phyloP scores from a whole-genome alignment of 2,797 vertebrate species.

The Chelidonichthys spinosus region DNA sequence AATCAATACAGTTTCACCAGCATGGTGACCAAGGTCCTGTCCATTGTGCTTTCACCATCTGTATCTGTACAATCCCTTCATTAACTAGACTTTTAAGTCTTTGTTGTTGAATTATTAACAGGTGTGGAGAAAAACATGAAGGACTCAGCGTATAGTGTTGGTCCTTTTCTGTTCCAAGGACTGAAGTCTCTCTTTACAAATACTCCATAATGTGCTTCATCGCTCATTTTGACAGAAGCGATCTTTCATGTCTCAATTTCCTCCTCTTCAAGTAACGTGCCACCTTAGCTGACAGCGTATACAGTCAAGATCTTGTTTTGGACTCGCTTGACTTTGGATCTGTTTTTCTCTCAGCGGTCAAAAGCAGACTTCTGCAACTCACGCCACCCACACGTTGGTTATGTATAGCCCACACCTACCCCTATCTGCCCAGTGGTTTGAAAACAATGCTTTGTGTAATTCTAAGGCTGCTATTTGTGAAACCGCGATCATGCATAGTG shows the following conservation, averaged over 20 bases:
- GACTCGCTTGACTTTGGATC: conserved; percentile 35
- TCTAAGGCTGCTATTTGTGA: conserved; percentile 69
- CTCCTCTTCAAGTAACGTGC: conserved; percentile 38
- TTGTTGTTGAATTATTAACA: conserved; percentile 3
- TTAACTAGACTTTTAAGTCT: not conserved
- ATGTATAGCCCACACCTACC: conserved; percentile 68
- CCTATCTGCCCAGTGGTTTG: conserved; percentile 62
- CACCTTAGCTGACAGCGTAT: conserved; percentile 21
- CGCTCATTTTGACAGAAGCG: conserved; percentile 12
- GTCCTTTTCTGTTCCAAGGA: not conserved
- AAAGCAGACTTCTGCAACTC: conserved; percentile 65
- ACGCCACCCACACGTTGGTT: conserved; percentile 65
- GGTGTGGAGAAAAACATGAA: not conserved
- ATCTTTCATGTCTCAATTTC: conserved; percentile 15
- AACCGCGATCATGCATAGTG: conserved; percentile 57
- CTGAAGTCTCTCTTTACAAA: not conserved
- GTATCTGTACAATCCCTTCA: conserved; percentile 14
- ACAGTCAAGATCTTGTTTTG: conserved; percentile 39
- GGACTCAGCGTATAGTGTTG: not conserved
- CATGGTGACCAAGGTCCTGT: conserved; percentile 14
- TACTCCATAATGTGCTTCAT: not conserved
- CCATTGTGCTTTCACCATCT: conserved; percentile 9
- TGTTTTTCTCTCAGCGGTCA: conserved; percentile 52
- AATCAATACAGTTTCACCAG: conserved; percentile 6
- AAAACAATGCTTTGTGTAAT: conserved; percentile 63